Evolutionary conservation across 2,888 invertebrate species (phyloP).

Genomic region (Cremastinae sp.): DNA sequence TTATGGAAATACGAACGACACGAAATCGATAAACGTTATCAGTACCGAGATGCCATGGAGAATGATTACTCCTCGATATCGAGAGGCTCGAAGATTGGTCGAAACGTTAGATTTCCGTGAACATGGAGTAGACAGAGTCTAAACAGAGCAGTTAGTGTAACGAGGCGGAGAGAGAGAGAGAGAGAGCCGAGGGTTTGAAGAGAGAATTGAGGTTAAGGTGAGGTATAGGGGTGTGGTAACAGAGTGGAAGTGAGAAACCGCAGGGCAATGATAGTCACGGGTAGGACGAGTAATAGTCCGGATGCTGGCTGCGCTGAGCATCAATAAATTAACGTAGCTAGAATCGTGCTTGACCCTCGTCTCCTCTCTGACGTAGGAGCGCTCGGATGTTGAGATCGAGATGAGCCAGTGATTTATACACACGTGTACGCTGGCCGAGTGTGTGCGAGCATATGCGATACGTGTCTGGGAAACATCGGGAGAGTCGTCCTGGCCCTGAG

Average conservation of each 20-base stretch:
- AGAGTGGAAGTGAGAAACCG: conserved; percentile 62
- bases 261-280: conserved; percentile 61
- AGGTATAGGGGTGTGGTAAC: conserved; percentile 2
- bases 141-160: conserved; percentile 28
- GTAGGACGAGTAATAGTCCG: conserved; percentile 63
- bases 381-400: conserved; percentile 50
- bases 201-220: conserved; percentile 7
- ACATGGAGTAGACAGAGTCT: conserved; percentile 33
- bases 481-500: conserved; percentile 28
- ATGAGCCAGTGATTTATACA: conserved; percentile 48
- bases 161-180: too few species aligned
- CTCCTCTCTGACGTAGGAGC: conserved; percentile 30
- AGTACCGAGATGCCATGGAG: not conserved
- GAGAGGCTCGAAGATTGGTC: conserved; percentile 50
- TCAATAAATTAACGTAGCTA: conserved; percentile 65
- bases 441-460: not conserved
- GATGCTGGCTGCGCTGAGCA: conserved; percentile 47
- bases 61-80: conserved; percentile 59
- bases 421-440: not conserved
- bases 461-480: conserved; percentile 16
- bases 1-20: too few species aligned
- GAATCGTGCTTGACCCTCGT: conserved; percentile 51
- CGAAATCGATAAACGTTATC: too few species aligned
- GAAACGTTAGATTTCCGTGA: conserved; percentile 14
- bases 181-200: not conserved